Percentiles rank a stretch among this genome's conserved stretches.
Conservation (phyloP, 2,888 invertebrate genomes). For the Scaeva pyrastri region DNA sequence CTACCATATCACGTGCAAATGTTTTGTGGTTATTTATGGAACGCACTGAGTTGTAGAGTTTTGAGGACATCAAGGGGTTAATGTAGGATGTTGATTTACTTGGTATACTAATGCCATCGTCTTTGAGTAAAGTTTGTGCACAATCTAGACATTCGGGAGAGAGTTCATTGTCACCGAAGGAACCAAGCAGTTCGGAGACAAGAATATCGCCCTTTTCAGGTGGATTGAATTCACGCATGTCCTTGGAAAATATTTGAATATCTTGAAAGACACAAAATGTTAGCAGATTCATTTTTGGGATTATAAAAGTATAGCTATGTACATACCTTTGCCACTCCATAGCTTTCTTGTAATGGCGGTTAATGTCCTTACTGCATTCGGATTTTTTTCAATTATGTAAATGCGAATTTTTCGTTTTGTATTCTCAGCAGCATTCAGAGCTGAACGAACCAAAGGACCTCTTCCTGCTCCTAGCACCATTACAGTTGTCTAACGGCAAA, state of each 20-base stretch:
- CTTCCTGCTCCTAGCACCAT: conserved; percentile 98
- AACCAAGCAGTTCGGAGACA: conserved; percentile 97
- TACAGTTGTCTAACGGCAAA: conserved; percentile 86
- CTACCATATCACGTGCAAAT: conserved; percentile 78
- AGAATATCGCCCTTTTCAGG: conserved; percentile 96
- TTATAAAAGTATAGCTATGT: accelerated
- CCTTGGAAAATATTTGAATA: conserved; percentile 92
- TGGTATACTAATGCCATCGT: conserved; percentile 96
- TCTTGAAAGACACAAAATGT: conserved; percentile 77
- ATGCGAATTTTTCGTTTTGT: conserved; percentile 90
- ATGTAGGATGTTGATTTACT: conserved; percentile 94
- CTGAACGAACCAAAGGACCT: conserved; percentile 96
- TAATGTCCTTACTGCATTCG: conserved; percentile 95
- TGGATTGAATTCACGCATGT: conserved; percentile 93
- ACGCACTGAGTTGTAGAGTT: conserved; percentile 91
- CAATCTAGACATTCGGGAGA: conserved; percentile 99
- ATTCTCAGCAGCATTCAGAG: conserved; percentile 90
- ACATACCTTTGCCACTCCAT: conserved; percentile 87
- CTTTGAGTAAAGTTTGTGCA: conserved; percentile 93
- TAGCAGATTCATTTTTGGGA: neutral
- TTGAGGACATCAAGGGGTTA: conserved; percentile 95
- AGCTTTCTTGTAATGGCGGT: conserved; percentile 90
- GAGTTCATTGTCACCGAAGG: conserved; percentile 99
- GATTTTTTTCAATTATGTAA: conserved; percentile 99
- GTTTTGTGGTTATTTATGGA: conserved; percentile 77